Evolutionary conservation across 2,113 vertebrate species (phyloP).

Genomic region (Phalacrocorax aristotelis): DNA sequence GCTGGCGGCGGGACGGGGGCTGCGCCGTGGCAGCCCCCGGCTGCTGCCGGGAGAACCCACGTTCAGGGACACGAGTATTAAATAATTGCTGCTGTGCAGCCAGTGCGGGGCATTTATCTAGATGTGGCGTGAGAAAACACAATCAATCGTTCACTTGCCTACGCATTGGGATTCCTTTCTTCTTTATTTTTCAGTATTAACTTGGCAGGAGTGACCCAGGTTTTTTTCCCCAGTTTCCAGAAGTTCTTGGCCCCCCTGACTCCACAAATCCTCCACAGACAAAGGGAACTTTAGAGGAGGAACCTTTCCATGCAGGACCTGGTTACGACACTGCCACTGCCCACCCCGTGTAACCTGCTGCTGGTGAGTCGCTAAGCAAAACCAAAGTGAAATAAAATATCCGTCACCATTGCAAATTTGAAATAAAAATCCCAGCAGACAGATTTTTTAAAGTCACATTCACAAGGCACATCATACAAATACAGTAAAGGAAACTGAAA

Average conservation of each 20-base stretch:
- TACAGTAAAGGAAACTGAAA: neutral
- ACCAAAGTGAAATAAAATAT: accelerated
- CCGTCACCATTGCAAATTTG: accelerated
- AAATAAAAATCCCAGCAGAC: neutral
- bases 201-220: neutral
- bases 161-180: neutral
- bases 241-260: neutral
- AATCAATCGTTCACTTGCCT: neutral
- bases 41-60: neutral
- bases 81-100: neutral
- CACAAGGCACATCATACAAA: accelerated
- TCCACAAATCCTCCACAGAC: neutral
- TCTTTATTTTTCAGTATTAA: neutral
- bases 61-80: accelerated
- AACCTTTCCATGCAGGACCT: accelerated
- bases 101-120: neutral
- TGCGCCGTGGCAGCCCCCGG: accelerated
- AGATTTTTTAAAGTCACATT: neutral
- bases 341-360: accelerated
- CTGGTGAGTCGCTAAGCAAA: neutral
- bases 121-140: neutral
- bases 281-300: too few species aligned
- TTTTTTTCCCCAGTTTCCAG: neutral
- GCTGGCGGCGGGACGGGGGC: neutral
- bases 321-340: neutral